A percentile compares a stretch with the other conserved stretches of the same genome.
phyloP scores from a whole-genome alignment of 2,888 invertebrate species.

The Eutolmus rufibarbis region DNA sequence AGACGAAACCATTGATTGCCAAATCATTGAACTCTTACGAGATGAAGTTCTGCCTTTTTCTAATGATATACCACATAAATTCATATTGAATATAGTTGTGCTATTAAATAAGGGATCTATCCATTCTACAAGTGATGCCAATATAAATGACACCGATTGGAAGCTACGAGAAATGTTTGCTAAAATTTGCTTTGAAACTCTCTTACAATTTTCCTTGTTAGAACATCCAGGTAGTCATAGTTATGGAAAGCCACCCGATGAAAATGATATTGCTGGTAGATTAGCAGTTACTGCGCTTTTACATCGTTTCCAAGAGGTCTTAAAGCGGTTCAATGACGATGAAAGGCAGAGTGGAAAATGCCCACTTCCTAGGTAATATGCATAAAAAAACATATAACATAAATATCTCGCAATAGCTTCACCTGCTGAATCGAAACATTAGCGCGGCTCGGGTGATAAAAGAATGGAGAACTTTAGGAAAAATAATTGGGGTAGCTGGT shows the following conservation, averaged over 20 bases:
- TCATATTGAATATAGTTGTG: constrained; percentile 82
- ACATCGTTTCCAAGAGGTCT: constrained; percentile 91
- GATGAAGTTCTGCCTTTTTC: constrained; percentile 85
- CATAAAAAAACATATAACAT: neutral
- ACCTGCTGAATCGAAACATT: too few relatives aligned
- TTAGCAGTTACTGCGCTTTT: constrained; percentile 91
- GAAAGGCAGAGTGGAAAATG: constrained; percentile 84
- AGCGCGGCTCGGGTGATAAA: neutral
- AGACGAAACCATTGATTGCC: constrained; percentile 83
- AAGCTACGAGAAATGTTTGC: constrained; percentile 94
- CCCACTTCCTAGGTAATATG: constrained; percentile 77
- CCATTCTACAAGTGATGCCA: constrained; percentile 74
- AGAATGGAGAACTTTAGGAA: too few relatives aligned
- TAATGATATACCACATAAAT: constrained; percentile 78
- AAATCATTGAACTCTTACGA: constrained; percentile 80
- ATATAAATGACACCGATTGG: constrained; percentile 77
- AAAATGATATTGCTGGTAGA: constrained; percentile 72
- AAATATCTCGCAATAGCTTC: neutral
- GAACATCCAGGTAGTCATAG: constrained; percentile 71
- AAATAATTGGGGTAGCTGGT: too few relatives aligned
- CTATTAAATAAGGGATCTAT: constrained; percentile 86
- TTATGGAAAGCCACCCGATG: constrained; percentile 57
- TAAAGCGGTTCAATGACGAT: constrained; percentile 85
- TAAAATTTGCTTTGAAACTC: constrained; percentile 93
- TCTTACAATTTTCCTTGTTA: constrained; percentile 89